These are phyloP conservation scores for Vireo griseus DNA, from an alignment of 2,797 vertebrate species.

Conservation along the genomic window DNA sequence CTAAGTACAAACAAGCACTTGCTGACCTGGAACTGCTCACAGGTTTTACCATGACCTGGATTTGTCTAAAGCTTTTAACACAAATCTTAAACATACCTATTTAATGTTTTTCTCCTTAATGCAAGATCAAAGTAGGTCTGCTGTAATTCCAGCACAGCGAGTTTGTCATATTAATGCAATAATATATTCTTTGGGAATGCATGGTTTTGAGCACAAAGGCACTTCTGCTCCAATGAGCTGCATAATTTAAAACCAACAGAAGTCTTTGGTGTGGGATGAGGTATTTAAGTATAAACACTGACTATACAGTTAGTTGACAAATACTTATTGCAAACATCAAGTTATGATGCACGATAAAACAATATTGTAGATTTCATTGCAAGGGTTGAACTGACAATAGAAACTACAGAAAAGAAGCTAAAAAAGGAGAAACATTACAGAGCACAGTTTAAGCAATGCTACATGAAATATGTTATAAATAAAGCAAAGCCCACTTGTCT, in stretches of 20 bases:
- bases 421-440: not conserved
- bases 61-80: not conserved
- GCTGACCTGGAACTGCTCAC: not conserved
- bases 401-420: not conserved
- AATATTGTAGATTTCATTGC: not conserved
- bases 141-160: not conserved
- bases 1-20: not conserved
- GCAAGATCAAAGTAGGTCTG: not conserved
- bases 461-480: not conserved
- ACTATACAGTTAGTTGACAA: not conserved
- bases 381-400: not conserved
- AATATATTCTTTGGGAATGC: not conserved
- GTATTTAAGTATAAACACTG: not conserved
- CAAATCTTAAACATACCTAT: not conserved
- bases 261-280: not conserved
- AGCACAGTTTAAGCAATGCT: not conserved
- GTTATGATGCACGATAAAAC: not conserved
- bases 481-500: not conserved
- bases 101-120: not conserved
- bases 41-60: not conserved
- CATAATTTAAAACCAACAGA: not conserved
- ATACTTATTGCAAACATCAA: not conserved
- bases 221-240: not conserved
- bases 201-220: not conserved
- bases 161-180: not conserved